Base-by-base conservation (phyloP, 2,797 vertebrate species). In the Tenualosa ilisha region DNA sequence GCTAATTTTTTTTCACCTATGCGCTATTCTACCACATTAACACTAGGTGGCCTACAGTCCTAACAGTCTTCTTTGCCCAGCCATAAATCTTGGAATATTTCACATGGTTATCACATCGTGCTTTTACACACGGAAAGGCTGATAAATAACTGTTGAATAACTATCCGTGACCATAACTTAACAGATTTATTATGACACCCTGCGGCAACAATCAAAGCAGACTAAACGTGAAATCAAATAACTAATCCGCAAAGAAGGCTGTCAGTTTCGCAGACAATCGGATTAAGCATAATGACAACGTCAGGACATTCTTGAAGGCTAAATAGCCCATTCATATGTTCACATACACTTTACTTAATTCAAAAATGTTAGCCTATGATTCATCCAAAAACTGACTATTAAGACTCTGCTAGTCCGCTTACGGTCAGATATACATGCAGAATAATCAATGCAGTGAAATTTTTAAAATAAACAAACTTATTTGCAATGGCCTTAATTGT, bases 1-100 rank as follows among this genome's bases (percentile, higher is more conserved):
- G 53, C 53, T 54, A 56, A 1, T 6, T 59, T 59, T 22, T 59
- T 59, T 59, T 0, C 9, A 31, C 24, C 12, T 37, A 75, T 75
- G 20, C 12, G 5, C 37, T 20, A 79, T 79, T 79, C 17, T 79
- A 46, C 37, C 17, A 46, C 37, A 72, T 20, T 79, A 20, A 79
- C 72, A 79, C 72, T 43, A 79, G 72, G 40, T 79, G 72, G 72
- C 72, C 31, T 79, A 40, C 72, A 79, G 17, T 22, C 31, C 31
- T 20, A 3, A 53, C 12, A 15, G 12, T 51, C 1, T 53, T 20
- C 15, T 79, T 79, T 7, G 15, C 20, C 72, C 37, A 72, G 68
- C 40, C 68, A 79, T 17, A 72, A 65, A n/a, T 6, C 31, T 79
- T 7, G 40, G 6, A 2, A 43, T 7, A 40, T 43, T 79, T 46